Base-by-base conservation (phyloP, 2,888 invertebrate species). In the Hemaris fuciformis region DNA sequence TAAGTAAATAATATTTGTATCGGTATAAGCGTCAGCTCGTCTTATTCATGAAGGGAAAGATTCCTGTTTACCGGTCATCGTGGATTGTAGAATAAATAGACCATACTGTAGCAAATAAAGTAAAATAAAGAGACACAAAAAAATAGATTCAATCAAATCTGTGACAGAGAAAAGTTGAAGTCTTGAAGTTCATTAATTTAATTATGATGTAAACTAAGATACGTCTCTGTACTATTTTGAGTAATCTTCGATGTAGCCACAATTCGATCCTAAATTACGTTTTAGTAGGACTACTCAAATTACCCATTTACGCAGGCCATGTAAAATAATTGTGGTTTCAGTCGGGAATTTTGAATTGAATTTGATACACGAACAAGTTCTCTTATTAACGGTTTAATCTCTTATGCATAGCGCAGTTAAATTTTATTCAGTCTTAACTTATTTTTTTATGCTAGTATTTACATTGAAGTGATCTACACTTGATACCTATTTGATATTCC, bases 331-430 rank as follows among this genome's bases (percentile, higher is more conserved):
- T 64, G 65, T 57, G 67, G 66, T 64, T 53, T 18, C 48, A 27
- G 41, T n/a, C 48, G 42, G 59, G 64, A 59, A 66, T 67, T 65
- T 57, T 7, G 43, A 69, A 66, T 72, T 62, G 38, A 67, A 69
- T 65, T 69, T 62, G 60, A 67, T 71, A 22, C 15, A 46, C 23
- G 61, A 66, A 69, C 59, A 62, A 61, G 31, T 65, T 65, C 34
- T 59, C 62, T 31, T 48, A 59, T 63, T 64, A 62, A 59, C 27
- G 34, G 62, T 59, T 66, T 68, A 61, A 64, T 66, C 58, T 65
- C 57, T 46, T 59, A 23, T 63, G 42, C 41, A 27, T 48, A 23
- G 10, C 18, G 8, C 23, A 48, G 25, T 22, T 45, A 13, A 27
- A 7, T 48, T 48, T 15, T 25, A 31, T 18, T 61, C 58, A 18